Conservation (phyloP, 2,888 invertebrate genomes). For the Microdon myrmicae region DNA sequence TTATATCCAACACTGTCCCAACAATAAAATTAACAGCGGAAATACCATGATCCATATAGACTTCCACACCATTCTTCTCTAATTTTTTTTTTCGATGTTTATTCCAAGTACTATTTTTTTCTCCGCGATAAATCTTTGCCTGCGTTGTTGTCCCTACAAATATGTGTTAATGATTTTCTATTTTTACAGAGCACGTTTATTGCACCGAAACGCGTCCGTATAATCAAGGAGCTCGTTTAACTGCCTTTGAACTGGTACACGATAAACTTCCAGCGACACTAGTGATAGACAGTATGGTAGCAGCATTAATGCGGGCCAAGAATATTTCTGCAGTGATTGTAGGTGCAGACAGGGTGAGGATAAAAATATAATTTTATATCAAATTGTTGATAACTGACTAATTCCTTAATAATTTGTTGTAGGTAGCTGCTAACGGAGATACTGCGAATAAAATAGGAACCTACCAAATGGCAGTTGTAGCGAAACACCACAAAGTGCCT, state of each 20-base stretch:
- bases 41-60: too few species aligned
- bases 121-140: constrained; percentile 20
- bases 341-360: constrained; percentile 89
- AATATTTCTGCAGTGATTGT: constrained; percentile 93
- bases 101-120: neutral
- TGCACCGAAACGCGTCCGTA: constrained; percentile 99
- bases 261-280: constrained; percentile 92
- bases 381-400: neutral
- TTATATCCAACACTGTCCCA: too few species aligned
- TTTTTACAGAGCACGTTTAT: constrained; percentile 81
- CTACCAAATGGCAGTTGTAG: constrained; percentile 92
- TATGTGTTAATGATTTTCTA: constrained; percentile 6
- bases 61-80: too few species aligned
- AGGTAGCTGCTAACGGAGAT: constrained; percentile 95
- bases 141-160: constrained; percentile 23
- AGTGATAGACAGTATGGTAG: constrained; percentile 95
- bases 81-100: too few species aligned
- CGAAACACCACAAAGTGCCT: constrained; percentile 89
- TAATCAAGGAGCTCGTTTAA: constrained; percentile 95
- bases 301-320: constrained; percentile 85
- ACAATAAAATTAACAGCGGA: too few species aligned
- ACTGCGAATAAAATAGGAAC: constrained; percentile 99
- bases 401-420: constrained; percentile 6
- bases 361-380: neutral
- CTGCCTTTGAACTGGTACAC: constrained; percentile 93